Conservation (phyloP, 2,113 vertebrate genomes). For the Psilopsiagon aurifrons region DNA sequence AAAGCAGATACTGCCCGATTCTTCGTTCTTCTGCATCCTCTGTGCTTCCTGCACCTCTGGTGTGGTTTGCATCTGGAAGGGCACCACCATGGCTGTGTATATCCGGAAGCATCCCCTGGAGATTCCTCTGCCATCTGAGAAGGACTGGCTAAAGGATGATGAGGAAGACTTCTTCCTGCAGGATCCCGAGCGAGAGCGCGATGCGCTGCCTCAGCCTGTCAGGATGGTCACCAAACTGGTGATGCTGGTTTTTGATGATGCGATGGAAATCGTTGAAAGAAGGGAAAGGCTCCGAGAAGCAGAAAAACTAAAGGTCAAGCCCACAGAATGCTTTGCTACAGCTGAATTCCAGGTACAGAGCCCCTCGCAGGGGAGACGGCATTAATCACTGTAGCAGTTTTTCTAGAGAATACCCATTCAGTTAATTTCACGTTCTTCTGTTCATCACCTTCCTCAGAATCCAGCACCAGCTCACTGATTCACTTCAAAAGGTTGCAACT, state of each 20-base stretch:
- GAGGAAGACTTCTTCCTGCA: conserved; percentile 62
- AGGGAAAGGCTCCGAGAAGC: conserved; percentile 10
- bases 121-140: conserved; percentile 70
- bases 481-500: background rate
- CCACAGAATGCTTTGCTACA: conserved; percentile 31
- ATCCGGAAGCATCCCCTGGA: conserved; percentile 18
- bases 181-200: conserved; percentile 48
- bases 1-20: background rate
- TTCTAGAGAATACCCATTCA: background rate
- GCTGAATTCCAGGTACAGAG: conserved; percentile 74
- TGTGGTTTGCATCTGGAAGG: background rate
- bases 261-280: conserved; percentile 73
- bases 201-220: conserved; percentile 75
- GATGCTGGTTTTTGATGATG: conserved; percentile 62
- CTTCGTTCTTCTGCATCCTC: background rate
- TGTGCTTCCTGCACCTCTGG: background rate
- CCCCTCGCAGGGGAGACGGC: background rate
- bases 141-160: conserved; percentile 64
- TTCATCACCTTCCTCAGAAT: background rate
- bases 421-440: background rate
- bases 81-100: conserved; percentile 25
- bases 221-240: conserved; percentile 78
- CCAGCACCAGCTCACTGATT: background rate
- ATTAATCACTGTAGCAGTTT: background rate
- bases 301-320: conserved; percentile 5